These are phyloP conservation scores for Hesperophylax magnus DNA, from an alignment of 1,140 invertebrate species.

Conservation along the genomic window DNA sequence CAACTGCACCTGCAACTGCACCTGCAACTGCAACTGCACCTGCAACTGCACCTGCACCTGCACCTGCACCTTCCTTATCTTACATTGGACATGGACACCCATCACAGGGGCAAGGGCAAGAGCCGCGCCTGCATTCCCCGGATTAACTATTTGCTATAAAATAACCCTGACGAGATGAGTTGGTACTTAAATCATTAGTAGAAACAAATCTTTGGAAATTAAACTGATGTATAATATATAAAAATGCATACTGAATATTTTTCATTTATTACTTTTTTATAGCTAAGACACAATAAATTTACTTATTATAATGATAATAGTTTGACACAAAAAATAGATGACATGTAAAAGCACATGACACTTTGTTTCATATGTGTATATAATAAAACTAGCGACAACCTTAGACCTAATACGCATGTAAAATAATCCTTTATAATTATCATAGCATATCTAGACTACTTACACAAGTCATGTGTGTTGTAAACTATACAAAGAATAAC, in stretches of 20 bases:
- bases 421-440: constrained; percentile 52
- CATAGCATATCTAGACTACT: constrained; percentile 56
- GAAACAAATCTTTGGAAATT: constrained; percentile 58
- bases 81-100: too few relatives aligned
- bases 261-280: constrained; percentile 51
- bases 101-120: too few relatives aligned
- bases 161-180: constrained; percentile 57
- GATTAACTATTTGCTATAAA: constrained; percentile 42
- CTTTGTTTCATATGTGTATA: constrained; percentile 58
- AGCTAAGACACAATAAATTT: constrained; percentile 59
- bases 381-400: constrained; percentile 58
- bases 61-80: too few relatives aligned
- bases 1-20: too few relatives aligned
- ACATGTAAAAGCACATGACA: constrained; percentile 60
- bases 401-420: constrained; percentile 53
- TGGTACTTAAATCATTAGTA: constrained; percentile 54
- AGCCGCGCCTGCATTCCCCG: background rate
- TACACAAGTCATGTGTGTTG: constrained; percentile 46
- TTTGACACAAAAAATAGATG: constrained; percentile 60
- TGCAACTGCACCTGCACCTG: too few relatives aligned
- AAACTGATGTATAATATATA: constrained; percentile 55
- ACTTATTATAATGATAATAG: constrained; percentile 57
- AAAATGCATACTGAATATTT: constrained; percentile 57
- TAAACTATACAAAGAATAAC: constrained; percentile 56
- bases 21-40: too few relatives aligned